Evolutionary conservation across 2,888 invertebrate genomes (phyloP), one percentile per base, ranked within the genome.

Genomic region (Sinhomidia bicolor): DNA sequence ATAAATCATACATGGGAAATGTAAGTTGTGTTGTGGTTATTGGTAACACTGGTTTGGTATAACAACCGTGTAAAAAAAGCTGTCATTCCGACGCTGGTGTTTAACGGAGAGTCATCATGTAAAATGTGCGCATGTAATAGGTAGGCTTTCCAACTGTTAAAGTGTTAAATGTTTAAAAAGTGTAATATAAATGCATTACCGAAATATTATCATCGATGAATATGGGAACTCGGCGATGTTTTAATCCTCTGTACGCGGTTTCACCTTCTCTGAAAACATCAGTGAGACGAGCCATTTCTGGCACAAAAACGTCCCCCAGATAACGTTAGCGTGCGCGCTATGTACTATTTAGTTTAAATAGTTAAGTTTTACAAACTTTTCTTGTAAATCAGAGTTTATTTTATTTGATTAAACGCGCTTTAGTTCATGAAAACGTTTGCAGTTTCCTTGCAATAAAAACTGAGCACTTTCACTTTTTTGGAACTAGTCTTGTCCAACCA

Each of bases 121-220:
- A n/a, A n/a, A n/a, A n/a, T n/a, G n/a, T n/a, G n/a, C 51, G 12
- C 51, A 60, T 62, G 26, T 62, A 3, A 44, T 44, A 6, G 10
- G 9, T 14, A 3, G 17, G n/a, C n/a, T 26, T 29, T 12, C 14
- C 14, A 10, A n/a, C 1, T 68, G n/a, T 68, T 68, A 68, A 1
- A 36, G 32, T 41, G 7, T 20, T 17, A 36, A 9, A 17, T n/a
- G 65, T 9, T 36, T 65, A 29, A 36, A 5, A 5, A 29, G 17
- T 29, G 36, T 14, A 26, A 26, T 5, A 6, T 14, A 17, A 51
- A 0, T 29, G 44, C 54, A 84, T 54, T 80, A 91, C 91, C 89
- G 90, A 90, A 71, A 91, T 91, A 44, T 90, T 90, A 76, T 91
- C 91, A 57, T 91, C 91, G 76, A 90, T 89, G 71, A 85, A 89